phyloP scores from a whole-genome alignment of 2,113 vertebrate genomes.

The Phyllostomus discolor region DNA sequence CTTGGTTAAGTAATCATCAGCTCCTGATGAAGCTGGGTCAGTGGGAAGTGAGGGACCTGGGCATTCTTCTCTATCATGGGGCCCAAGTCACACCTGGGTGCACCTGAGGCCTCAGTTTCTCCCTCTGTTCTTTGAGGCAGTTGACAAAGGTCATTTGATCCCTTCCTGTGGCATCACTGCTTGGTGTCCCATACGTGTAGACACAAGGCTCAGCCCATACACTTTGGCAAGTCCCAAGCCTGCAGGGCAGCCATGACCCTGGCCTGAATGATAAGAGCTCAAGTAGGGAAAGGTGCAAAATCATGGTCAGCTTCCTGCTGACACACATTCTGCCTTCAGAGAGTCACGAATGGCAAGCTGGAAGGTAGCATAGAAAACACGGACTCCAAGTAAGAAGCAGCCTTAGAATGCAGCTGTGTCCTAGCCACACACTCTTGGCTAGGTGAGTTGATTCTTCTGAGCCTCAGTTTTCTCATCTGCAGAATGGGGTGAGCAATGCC shows the following conservation, averaged over 20 bases:
- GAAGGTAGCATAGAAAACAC: background rate
- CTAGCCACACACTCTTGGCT: background rate
- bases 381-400: background rate
- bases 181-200: background rate
- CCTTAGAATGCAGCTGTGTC: background rate
- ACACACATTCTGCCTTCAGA: background rate
- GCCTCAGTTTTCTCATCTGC: background rate
- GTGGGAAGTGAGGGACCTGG: background rate
- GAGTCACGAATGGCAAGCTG: background rate
- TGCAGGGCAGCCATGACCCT: background rate
- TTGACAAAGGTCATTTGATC: background rate
- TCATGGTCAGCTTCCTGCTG: background rate
- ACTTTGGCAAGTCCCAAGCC: background rate
- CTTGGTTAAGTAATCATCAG: background rate
- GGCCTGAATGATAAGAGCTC: background rate
- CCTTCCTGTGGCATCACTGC: background rate
- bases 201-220: background rate
- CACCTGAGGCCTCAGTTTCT: background rate
- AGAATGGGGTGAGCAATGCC: background rate
- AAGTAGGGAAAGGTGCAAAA: background rate
- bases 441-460: background rate
- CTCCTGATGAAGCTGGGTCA: background rate
- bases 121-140: background rate
- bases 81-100: background rate
- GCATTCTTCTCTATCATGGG: accelerated